Base-by-base conservation (phyloP, 2,888 invertebrate species). In the Drosophila maculinotata region DNA sequence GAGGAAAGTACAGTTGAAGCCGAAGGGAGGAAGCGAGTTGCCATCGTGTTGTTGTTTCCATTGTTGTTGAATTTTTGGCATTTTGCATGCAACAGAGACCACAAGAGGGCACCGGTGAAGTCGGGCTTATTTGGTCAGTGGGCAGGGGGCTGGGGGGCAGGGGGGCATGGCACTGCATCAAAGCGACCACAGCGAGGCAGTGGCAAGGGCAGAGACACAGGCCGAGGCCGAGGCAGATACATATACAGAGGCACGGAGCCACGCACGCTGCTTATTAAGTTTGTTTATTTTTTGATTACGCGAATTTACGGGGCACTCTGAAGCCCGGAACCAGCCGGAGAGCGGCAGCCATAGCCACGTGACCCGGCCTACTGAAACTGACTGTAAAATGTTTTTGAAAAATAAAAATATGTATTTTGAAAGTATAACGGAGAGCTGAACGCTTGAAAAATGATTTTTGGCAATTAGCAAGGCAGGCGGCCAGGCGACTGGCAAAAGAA, bases 371-470 rank as follows among this genome's bases (percentile, higher is more conserved):
- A 23, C 63, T n/a, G 44, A 49, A 69, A 17, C 33, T 44, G 72
- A 28, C 63, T 48, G 54, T 36, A 69, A 69, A 72, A 54, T 54
- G 53, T 36, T 58, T 60, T 30, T 33, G 2, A 41, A 38, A 26
- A 15, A 14, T 20, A 23, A 31, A n/a, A 33, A 45, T 20, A 20
- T 20, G 20, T 4, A 20, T 20, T 3, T 20, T 3, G 2, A 54
- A 38, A 36, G 51, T 12, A 20, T 20, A 25, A 44, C 28, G 7
- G 30, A 54, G 60, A 56, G 52, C 45, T 51, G 57, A 69, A 68
- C 76, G 83, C 79, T 86, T 83, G 75, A 81, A 84, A 81, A 83
- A 81, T 81, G 81, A 86, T 81, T 81, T 81, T 81, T 81, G 87
- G 87, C 81, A 81, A 81, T 81, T 81, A 81, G 81, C 87, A 67